Evolutionary conservation across 2,113 vertebrate genomes (phyloP).

Genomic region (Petrocephalus zakoni): DNA sequence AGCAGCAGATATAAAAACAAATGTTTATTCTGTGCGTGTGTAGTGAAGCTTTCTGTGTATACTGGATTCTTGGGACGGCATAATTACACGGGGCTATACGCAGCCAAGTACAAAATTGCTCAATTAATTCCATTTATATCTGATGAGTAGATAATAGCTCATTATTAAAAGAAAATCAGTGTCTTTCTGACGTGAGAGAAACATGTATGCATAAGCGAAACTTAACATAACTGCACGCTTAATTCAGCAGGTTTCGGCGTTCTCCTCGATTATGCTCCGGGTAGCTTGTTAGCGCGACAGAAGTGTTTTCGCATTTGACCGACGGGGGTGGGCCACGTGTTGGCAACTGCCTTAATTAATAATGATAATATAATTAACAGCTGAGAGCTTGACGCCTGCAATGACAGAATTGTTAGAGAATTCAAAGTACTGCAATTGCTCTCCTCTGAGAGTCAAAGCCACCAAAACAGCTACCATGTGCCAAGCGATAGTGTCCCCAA

Average conservation of each 20-base stretch:
- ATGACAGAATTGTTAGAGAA: background rate
- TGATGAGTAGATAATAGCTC: constrained; percentile 1
- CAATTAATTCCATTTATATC: constrained; percentile 3
- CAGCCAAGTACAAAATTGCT: background rate
- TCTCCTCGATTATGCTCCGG: background rate
- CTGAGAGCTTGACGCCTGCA: background rate
- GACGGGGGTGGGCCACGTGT: background rate
- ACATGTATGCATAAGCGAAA: background rate
- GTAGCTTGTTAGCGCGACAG: background rate
- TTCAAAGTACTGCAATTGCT: background rate
- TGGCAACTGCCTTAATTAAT: background rate
- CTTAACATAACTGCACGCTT: background rate
- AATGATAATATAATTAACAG: constrained; percentile 4
- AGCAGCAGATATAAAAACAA: background rate
- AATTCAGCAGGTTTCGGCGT: background rate
- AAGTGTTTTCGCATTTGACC: background rate
- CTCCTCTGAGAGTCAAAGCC: background rate
- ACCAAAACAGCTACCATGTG: background rate
- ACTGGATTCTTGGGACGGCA: background rate
- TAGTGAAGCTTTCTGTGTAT: background rate
- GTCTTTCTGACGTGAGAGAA: background rate
- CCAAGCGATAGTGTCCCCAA: background rate
- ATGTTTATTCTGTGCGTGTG: background rate
- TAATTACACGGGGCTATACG: background rate
- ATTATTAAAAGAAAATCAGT: background rate